Evolutionary conservation across 1,140 invertebrate genomes (phyloP).

Genomic region (Habropoda laboriosa): DNA sequence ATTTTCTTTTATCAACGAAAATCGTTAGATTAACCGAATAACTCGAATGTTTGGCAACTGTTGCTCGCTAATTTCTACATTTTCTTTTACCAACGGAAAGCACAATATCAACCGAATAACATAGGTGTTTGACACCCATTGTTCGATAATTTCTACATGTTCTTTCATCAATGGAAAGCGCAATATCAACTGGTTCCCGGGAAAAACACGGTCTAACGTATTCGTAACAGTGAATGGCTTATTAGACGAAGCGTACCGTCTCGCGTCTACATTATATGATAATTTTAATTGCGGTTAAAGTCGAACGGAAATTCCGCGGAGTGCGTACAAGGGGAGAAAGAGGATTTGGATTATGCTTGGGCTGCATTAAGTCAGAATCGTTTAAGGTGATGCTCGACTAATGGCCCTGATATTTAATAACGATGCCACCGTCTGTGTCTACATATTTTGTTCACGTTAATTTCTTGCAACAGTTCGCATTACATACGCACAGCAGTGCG

Average conservation of each 20-base stretch:
- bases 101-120: no score
- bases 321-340: neutral
- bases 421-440: neutral
- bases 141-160: no score
- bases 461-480: constrained; percentile 3
- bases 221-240: neutral
- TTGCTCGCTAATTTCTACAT: no score
- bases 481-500: neutral
- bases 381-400: constrained; percentile 24
- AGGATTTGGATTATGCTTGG: constrained; percentile 12
- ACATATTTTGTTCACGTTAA: constrained; percentile 31
- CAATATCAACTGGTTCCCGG: no score
- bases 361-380: constrained; percentile 1
- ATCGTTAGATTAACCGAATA: no score
- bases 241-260: neutral
- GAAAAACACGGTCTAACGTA: no score
- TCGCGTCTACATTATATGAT: neutral
- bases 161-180: no score
- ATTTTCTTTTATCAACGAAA: no score
- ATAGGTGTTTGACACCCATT: no score
- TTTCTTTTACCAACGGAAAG: no score
- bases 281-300: constrained; percentile 31
- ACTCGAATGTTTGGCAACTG: no score
- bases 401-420: constrained; percentile 24
- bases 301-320: constrained; percentile 30